Base-by-base conservation (phyloP, 1,140 invertebrate genomes). In the Caenorhabditis briggsae region DNA sequence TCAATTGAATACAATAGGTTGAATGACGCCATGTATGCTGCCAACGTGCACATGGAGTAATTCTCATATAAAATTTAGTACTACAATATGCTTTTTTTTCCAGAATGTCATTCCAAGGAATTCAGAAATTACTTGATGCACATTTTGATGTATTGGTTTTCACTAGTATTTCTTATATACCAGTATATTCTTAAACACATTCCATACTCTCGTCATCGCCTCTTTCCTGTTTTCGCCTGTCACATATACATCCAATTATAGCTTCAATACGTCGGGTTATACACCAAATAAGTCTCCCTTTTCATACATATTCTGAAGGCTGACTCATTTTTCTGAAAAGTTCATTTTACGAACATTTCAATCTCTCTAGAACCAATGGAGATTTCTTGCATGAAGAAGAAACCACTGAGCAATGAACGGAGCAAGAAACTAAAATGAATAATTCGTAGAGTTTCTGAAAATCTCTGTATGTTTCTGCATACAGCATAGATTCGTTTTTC, bases 161-260 rank as follows among this genome's bases (percentile, higher is more conserved):
- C 14, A 7, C 11, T 33, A 14, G 33, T 33, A 33, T 33, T 33
- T 33, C 33, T 33, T 64, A 33, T 8, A 33, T 16, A 46, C 41
- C n/a, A 25, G n/a, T 25, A 70, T 53, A 20, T 78, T 78, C 70
- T 78, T 48, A 78, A 78, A 78, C 64, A 50, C 64, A 70, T 3
- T 58, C 56, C n/a, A 43, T 18, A 18, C 20, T 23, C 16, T 46
- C 64, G 41, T 70, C 64, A 46, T 70, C 41, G 16, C 41, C 46
- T 78, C 70, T 53, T 78, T 78, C 46, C 70, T 48, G 46, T 78
- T 78, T 78, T 41, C n/a, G 18, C 33, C 70, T 50, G 70, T 78
- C 70, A 78, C 46, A 41, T 5, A 33, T 61, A 61, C 46, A 78
- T 78, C 70, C 70, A 78, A 78, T 78, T 78, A 78, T 78, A 78